Conservation (phyloP, 1,140 invertebrate species). For the Drosophila setifemur region DNA sequence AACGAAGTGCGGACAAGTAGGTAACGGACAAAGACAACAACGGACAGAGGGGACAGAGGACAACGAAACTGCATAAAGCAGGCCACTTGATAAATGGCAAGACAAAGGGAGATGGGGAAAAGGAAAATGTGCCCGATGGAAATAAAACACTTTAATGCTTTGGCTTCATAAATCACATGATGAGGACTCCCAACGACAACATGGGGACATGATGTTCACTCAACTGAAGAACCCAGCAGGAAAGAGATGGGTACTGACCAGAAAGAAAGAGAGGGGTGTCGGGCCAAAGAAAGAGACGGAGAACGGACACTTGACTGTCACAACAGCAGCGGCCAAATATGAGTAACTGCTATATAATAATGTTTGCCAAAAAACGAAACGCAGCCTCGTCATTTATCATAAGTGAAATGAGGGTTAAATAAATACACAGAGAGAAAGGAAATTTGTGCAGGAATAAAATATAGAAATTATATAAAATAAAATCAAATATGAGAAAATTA, state of each 20-base stretch:
- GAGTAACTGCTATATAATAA: conserved; percentile 79
- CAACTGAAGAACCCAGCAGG: conserved; percentile 14
- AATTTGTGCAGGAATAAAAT: conserved; percentile 18
- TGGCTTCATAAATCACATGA: conserved; percentile 68
- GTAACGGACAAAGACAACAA: conserved; percentile 15
- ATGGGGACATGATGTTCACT: conserved; percentile 64
- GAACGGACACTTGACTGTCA: conserved; percentile 56
- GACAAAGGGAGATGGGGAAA: conserved; percentile 18
- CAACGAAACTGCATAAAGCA: conserved; percentile 18
- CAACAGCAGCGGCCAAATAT: conserved; percentile 75
- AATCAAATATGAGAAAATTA: background rate
- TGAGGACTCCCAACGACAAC: conserved; percentile 27
- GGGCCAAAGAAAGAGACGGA: background rate
- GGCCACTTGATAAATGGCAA: conserved; percentile 46
- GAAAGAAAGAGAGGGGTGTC: background rate
- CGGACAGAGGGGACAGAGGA: too few relatives aligned
- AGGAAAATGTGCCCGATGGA: conserved; percentile 33
- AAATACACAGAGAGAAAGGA: background rate
- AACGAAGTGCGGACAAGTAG: conserved; percentile 68
- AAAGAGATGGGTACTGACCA: background rate
- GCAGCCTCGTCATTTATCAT: conserved; percentile 34
- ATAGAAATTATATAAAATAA: background rate
- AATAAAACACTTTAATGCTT: conserved; percentile 76
- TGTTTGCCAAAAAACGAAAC: conserved; percentile 56
- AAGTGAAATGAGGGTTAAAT: background rate